These are phyloP conservation scores for Hystrix cristata DNA, from an alignment of 2,113 vertebrate species.

Conservation along the genomic window DNA sequence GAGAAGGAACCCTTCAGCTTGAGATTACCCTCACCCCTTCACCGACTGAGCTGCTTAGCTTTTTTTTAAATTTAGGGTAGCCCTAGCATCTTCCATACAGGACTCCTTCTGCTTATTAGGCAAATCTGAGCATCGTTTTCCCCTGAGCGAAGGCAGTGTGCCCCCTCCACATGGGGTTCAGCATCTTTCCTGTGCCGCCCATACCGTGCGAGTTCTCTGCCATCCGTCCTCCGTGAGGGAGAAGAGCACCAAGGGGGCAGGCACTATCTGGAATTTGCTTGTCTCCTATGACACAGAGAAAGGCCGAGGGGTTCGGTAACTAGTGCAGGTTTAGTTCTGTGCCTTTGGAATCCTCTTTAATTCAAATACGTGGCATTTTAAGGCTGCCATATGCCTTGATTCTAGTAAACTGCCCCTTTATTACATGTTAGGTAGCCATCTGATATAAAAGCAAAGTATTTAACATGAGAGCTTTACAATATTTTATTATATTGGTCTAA, in stretches of 20 bases:
- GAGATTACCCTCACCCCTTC: background rate
- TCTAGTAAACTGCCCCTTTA: background rate
- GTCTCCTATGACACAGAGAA: background rate
- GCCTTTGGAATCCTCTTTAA: background rate
- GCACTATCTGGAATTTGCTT: background rate
- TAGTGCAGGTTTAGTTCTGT: background rate
- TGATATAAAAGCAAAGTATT: background rate
- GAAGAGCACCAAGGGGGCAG: background rate
- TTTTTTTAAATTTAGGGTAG: background rate
- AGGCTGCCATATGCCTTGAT: background rate
- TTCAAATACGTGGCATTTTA: background rate
- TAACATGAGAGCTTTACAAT: background rate
- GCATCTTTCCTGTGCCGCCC: background rate
- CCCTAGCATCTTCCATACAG: background rate
- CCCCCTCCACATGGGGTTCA: too few species aligned
- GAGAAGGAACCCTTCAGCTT: background rate
- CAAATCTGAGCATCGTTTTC: background rate
- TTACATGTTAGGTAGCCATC: background rate
- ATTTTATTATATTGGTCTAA: background rate
- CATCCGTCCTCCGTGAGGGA: background rate
- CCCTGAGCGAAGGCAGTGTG: background rate
- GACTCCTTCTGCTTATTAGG: background rate
- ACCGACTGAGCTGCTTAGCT: background rate
- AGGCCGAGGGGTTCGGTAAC: background rate
- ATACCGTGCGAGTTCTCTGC: background rate